Percentiles rank a stretch among this genome's conserved stretches.
Conservation (phyloP, 2,797 vertebrate species). For the Tapera naevia region DNA sequence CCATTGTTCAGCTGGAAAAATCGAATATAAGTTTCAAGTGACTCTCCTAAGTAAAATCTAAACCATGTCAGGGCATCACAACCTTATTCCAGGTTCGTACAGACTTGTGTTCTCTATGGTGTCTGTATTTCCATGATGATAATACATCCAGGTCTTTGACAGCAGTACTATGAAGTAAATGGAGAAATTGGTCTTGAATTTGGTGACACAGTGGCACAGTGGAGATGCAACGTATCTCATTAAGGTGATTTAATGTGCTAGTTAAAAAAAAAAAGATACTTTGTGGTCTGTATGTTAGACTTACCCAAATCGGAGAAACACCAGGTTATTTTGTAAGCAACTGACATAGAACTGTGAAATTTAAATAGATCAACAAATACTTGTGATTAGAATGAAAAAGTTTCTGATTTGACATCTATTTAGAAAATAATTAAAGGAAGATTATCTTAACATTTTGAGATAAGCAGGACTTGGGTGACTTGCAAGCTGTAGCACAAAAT, state of each 20-base stretch:
- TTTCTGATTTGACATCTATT: neutral
- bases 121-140: neutral
- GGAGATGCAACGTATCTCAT: constrained; percentile 42
- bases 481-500: neutral
- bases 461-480: neutral
- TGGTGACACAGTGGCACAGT: constrained; percentile 27
- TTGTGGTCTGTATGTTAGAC: constrained; percentile 30
- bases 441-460: neutral
- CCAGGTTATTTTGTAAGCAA: constrained; percentile 16
- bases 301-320: constrained; percentile 7
- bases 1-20: neutral
- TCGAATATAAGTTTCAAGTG: neutral
- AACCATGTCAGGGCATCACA: neutral
- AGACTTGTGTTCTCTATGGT: neutral
- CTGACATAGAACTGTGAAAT: constrained; percentile 4
- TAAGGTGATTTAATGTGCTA: constrained; percentile 56
- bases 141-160: constrained; percentile 8
- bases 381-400: neutral
- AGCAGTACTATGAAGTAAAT: constrained; percentile 16
- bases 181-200: constrained; percentile 4
- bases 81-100: neutral
- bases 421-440: neutral
- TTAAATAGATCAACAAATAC: neutral
- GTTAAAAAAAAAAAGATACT: constrained; percentile 64
- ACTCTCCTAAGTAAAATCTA: neutral